These are phyloP conservation scores for Acropternis orthonyx DNA, from an alignment of 2,797 vertebrate genomes.

Conservation along the genomic window DNA sequence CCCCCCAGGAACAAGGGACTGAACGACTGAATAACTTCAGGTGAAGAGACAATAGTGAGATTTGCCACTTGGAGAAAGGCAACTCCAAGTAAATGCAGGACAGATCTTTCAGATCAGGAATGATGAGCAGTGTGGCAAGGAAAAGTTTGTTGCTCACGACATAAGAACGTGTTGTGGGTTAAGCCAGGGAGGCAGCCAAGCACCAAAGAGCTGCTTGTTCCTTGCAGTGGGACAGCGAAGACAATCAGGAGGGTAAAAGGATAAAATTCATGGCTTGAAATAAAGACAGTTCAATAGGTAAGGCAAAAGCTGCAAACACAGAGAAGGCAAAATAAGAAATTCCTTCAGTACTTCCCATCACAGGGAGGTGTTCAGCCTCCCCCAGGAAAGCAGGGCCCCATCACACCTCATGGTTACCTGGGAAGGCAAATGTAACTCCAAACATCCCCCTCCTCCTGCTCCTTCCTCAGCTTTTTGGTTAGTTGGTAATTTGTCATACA, in stretches of 20 bases:
- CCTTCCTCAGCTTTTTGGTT: background rate
- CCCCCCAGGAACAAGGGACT: background rate
- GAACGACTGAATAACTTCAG: background rate
- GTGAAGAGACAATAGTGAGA: background rate
- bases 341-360: background rate
- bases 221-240: background rate
- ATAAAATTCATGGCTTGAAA: background rate
- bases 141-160: background rate
- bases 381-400: background rate
- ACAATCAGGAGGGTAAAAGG: background rate
- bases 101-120: background rate
- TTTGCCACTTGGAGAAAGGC: background rate
- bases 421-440: background rate
- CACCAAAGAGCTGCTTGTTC: background rate
- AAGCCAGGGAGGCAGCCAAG: background rate
- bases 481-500: background rate
- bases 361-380: background rate
- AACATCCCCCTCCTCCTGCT: background rate
- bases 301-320: background rate
- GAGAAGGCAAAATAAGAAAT: background rate
- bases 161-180: background rate
- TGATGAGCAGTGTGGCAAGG: background rate
- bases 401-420: accelerated
- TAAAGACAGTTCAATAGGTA: background rate
- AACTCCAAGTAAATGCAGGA: background rate